Percentiles rank a stretch among this genome's conserved stretches.
Evolutionary conservation across 2,113 vertebrate genomes (phyloP).

Genomic region (Megaptera novaeangliae): DNA sequence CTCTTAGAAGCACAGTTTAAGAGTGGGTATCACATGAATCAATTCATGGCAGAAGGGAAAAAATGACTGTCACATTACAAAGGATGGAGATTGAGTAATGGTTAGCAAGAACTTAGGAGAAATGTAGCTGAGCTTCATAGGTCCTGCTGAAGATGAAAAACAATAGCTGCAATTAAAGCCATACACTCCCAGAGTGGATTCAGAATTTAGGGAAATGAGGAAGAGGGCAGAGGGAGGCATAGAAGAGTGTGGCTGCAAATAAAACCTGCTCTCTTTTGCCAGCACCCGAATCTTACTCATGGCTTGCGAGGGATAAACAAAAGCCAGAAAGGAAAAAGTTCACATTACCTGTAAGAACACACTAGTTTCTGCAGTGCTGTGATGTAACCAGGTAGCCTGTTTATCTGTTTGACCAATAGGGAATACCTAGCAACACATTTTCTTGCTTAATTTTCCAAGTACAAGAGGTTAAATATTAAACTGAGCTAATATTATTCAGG

Average conservation of each 20-base stretch:
- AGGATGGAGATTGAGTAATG: background rate
- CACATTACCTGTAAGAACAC: background rate
- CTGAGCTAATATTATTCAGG: background rate
- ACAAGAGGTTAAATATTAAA: background rate
- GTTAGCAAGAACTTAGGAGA: background rate
- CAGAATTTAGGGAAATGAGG: background rate
- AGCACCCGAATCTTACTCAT: background rate
- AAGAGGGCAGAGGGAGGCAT: accelerated
- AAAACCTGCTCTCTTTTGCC: background rate
- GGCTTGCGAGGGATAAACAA: background rate
- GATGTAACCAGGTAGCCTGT: background rate
- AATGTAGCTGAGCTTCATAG: background rate
- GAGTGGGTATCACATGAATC: background rate
- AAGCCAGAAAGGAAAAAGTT: background rate
- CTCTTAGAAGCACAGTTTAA: background rate
- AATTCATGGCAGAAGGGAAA: constrained; percentile 53
- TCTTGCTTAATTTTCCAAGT: background rate
- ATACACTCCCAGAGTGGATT: background rate
- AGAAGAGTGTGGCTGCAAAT: background rate
- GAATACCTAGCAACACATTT: background rate
- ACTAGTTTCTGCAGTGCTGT: background rate
- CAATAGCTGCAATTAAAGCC: background rate
- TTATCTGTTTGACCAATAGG: background rate
- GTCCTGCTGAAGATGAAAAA: background rate
- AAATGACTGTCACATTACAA: constrained; percentile 49